Evolutionary conservation across 2,113 vertebrate genomes (phyloP), one percentile per base, ranked within the genome.

Genomic region (Caranx ignobilis): DNA sequence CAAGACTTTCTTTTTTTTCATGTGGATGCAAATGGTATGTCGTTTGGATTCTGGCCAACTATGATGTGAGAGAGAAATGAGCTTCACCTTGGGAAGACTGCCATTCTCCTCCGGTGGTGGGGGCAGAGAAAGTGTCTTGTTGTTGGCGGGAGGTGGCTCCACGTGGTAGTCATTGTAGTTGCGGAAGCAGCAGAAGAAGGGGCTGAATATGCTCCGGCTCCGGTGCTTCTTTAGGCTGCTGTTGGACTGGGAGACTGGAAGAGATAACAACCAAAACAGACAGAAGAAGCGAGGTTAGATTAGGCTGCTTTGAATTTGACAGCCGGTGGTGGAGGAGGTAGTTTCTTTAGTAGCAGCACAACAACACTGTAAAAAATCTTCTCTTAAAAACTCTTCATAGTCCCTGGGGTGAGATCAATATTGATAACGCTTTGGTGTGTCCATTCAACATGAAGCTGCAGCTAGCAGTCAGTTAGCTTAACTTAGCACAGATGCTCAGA

Each of bases 121-220:
- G 68, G 97, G 96, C 79, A 96, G 96, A 87, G 94, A 93, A 69
- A 94, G 92, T 73, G 94, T 94, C 95, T 96, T 96, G 88, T 96
- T 96, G 95, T 96, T 95, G 34, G 95, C 90, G 81, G 93, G 61
- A 5, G 97, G 95, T 45, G 96, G 92, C 66, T 99, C 98, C 86
- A 95, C 97, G 93, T 96, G 95, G 88, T 99, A 98, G 88, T 97
- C 97, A 96, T 97, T 95, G 91, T 99, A 98, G 93, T 97, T 96
- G 62, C 97, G 97, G 94, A 99, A 98, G 94, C 98, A 99, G 95
- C 98, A 99, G 95, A 99, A 98, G 94, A 99, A 98, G 59, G 97
- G 97, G 92, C 97, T 98, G 90, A 99, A 98, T 93, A 99, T 96
- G 93, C 98, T 97, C 63, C 97, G 93, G 92, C 94, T 96, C 52